These are phyloP conservation scores for Tetramorium bicarinatum DNA, from an alignment of 2,888 invertebrate species.

Conservation along the genomic window DNA sequence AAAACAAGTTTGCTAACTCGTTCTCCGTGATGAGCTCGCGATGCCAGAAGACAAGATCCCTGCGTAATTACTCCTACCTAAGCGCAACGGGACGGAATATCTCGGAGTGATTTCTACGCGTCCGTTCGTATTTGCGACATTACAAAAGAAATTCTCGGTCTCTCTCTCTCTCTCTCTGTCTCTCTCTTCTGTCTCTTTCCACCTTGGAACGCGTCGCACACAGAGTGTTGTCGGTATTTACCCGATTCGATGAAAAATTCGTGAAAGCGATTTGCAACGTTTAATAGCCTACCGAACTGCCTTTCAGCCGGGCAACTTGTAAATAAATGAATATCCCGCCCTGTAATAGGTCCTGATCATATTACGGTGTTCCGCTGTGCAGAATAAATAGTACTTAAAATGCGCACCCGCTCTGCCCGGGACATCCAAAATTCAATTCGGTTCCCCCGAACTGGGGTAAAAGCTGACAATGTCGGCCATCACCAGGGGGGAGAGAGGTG, in stretches of 20 bases:
- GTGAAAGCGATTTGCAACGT: slow-evolving; percentile 46
- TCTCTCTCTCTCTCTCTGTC: background rate
- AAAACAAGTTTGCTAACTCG: slow-evolving; percentile 41
- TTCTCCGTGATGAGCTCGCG: background rate
- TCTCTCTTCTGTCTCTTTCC: background rate
- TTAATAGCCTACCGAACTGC: slow-evolving; percentile 58
- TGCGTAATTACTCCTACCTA: slow-evolving; percentile 1
- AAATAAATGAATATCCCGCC: slow-evolving; percentile 72
- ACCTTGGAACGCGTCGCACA: background rate
- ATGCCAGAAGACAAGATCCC: background rate
- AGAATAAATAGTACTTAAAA: slow-evolving; percentile 75
- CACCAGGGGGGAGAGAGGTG: background rate
- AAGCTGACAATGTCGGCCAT: slow-evolving; percentile 65
- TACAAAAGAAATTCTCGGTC: background rate
- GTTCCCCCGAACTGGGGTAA: slow-evolving; percentile 50
- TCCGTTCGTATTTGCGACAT: background rate
- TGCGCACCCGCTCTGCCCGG: slow-evolving; percentile 40
- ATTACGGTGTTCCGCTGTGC: slow-evolving; percentile 69
- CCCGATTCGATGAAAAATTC: background rate
- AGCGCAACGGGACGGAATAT: background rate
- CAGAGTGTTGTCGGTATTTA: slow-evolving; percentile 16
- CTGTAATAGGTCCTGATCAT: slow-evolving; percentile 71
- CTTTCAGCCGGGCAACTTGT: slow-evolving; percentile 63
- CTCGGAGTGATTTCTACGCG: background rate
- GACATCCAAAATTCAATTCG: slow-evolving; percentile 65